A percentile compares a stretch with the other conserved stretches of the same genome.
phyloP scores from a whole-genome alignment of 2,797 vertebrate genomes.

The Phoeniculus purpureus region DNA sequence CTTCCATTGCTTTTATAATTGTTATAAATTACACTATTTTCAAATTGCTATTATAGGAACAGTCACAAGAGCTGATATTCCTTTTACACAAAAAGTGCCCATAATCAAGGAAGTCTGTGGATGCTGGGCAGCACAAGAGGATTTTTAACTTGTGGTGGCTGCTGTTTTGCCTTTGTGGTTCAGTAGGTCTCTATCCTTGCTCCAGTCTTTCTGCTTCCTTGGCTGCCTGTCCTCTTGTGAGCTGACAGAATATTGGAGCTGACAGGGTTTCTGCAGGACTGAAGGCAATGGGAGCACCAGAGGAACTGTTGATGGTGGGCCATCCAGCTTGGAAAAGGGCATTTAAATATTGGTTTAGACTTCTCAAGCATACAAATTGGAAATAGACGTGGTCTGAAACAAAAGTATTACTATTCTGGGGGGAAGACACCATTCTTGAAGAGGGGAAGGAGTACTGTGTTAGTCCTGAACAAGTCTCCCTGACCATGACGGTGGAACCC shows the following conservation, averaged over 20 bases:
- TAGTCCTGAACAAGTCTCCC: not conserved
- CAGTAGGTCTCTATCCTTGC: not conserved
- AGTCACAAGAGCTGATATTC: not conserved
- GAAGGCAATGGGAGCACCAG: not conserved
- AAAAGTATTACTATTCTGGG: not conserved
- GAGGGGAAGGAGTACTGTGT: not conserved
- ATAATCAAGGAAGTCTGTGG: not conserved
- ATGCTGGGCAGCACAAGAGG: not conserved
- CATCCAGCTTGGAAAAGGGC: not conserved
- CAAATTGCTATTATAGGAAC: not conserved
- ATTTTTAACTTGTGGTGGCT: not conserved
- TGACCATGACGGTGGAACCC: not conserved
- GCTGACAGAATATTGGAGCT: not conserved
- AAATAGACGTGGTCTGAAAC: not conserved
- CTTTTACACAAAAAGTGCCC: not conserved
- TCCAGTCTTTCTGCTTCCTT: not conserved
- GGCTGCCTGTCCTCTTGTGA: not conserved
- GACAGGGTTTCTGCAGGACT: constrained; percentile 1
- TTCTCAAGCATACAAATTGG: not conserved
- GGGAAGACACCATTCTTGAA: not conserved
- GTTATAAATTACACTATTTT: not conserved
- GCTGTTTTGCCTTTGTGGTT: not conserved
- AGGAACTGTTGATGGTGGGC: not conserved
- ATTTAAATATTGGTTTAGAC: not conserved
- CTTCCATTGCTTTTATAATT: not conserved